These are phyloP conservation scores for Pachymerium ferrugineum DNA, from an alignment of 2,888 invertebrate genomes.

Conservation along the genomic window DNA sequence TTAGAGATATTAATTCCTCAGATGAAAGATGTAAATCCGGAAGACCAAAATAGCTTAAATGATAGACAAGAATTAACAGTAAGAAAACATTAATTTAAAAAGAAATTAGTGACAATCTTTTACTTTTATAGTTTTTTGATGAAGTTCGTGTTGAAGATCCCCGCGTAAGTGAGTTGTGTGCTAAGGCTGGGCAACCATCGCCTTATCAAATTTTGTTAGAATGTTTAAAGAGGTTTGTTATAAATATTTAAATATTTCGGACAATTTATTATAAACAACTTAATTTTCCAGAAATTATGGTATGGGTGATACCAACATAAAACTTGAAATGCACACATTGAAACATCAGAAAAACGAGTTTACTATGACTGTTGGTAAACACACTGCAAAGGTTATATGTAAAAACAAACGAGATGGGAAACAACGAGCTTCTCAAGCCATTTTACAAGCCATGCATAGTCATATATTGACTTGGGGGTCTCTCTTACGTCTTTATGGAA, in stretches of 20 bases:
- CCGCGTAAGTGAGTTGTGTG: slow-evolving; percentile 87
- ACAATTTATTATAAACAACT: slow-evolving; percentile 29
- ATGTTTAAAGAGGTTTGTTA: slow-evolving; percentile 64
- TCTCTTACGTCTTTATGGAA: slow-evolving; percentile 84
- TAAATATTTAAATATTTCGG: not conserved
- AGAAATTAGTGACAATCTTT: not conserved
- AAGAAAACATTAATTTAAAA: slow-evolving; percentile 35
- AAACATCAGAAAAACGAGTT: slow-evolving; percentile 90
- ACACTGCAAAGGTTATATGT: slow-evolving; percentile 82
- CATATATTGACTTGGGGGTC: slow-evolving; percentile 94
- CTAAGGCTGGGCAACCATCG: slow-evolving; percentile 91
- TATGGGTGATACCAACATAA: slow-evolving; percentile 77
- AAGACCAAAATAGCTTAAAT: slow-evolving; percentile 41
- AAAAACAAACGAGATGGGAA: slow-evolving; percentile 95
- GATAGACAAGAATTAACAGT: slow-evolving; percentile 44
- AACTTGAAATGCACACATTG: slow-evolving; percentile 76
- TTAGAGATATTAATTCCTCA: slow-evolving; percentile 87
- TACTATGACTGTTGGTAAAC: slow-evolving; percentile 89
- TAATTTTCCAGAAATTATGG: slow-evolving; percentile 70
- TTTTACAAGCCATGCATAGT: slow-evolving; percentile 87
- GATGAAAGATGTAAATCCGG: slow-evolving; percentile 60
- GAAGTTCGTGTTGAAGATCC: slow-evolving; percentile 90
- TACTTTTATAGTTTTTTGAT: slow-evolving; percentile 68
- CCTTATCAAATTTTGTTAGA: slow-evolving; percentile 90
- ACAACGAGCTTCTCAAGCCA: slow-evolving; percentile 90